A percentile compares a stretch with the other conserved stretches of the same genome.
These are phyloP conservation scores for Luscinia megarhynchos DNA, from an alignment of 2,797 vertebrate species.

Conservation along the genomic window DNA sequence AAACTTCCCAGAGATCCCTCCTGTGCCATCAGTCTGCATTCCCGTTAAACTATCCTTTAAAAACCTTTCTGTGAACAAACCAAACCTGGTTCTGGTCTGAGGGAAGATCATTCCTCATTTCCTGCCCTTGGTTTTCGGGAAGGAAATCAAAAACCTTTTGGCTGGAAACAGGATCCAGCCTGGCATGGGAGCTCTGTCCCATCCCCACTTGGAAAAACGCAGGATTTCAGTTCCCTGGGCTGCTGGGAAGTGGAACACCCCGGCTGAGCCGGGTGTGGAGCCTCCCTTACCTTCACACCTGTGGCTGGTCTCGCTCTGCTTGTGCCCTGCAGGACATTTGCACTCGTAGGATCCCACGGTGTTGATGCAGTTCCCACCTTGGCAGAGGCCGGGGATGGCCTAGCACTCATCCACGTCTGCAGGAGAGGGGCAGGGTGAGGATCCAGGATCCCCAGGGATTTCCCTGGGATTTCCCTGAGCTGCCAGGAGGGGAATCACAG, in stretches of 20 bases:
- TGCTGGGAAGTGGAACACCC: too few relatives aligned
- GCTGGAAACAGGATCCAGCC: background rate
- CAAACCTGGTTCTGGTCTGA: background rate
- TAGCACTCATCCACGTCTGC: slow-evolving; percentile 97
- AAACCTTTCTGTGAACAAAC: background rate
- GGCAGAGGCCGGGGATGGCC: slow-evolving; percentile 93
- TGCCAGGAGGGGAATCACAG: too few relatives aligned
- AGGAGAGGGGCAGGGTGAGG: background rate
- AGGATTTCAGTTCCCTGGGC: background rate
- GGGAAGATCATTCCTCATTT: background rate
- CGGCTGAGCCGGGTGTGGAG: too few relatives aligned
- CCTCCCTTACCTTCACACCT: slow-evolving; percentile 93
- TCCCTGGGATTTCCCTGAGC: too few relatives aligned
- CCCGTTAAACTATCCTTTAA: background rate
- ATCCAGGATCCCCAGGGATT: too few relatives aligned
- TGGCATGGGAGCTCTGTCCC: background rate
- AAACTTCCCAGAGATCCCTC: background rate
- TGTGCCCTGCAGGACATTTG: slow-evolving; percentile 95
- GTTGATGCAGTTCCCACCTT: slow-evolving; percentile 96
- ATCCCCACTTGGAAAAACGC: rapidly evolving
- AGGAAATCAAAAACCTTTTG: background rate
- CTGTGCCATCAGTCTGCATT: background rate
- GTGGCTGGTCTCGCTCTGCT: slow-evolving; percentile 93
- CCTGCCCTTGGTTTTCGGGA: background rate
- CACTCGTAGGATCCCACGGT: slow-evolving; percentile 98